Evolutionary conservation across 1,140 invertebrate species (phyloP), one percentile per base, ranked within the genome.

Genomic region (Protaetia brevitarsis): DNA sequence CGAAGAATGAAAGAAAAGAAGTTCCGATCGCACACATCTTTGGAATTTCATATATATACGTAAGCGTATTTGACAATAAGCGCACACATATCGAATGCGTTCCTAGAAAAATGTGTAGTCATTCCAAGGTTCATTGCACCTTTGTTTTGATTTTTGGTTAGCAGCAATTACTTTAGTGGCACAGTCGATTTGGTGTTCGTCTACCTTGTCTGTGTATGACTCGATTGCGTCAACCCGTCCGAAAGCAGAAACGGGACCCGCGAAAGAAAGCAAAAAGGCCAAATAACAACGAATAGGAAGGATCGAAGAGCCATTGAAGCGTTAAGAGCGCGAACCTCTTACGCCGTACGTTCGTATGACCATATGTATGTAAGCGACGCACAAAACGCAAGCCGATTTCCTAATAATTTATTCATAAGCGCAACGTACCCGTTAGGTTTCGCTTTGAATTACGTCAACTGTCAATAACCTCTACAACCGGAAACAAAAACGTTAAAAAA

Each of bases 101-200:
- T n/a, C n/a, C n/a, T n/a, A n/a, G n/a, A n/a, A n/a, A n/a, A n/a
- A n/a, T n/a, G n/a, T n/a, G n/a, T n/a, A n/a, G n/a, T n/a, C n/a
- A n/a, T n/a, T n/a, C 41, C 16, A 51, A 51, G 26, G 41, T 51
- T 51, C 41, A 51, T 23, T 51, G 41, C 41, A 51, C 41, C 41
- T 51, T 51, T 51, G 41, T 51, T 51, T 51, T 51, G 41, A 51
- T 51, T 51, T 51, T 23, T 51, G 41, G 13, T 51, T 51, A 51
- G 41, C 26, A 51, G 19, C 26, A 51, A 51, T 51, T 51, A 51
- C 26, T 19, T 51, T 51, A 51, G 19, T 51, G 41, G 26, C 41
- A 51, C 41, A 51, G 13, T 11, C 8, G 8, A 11, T n/a, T 37
- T 37, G 34, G 34, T 37, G 34, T 37, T 37, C 34, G 11, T 37